A percentile compares a stretch with the other conserved stretches of the same genome.
Conservation (phyloP, 2,797 vertebrate genomes). For the Sebastes nivosus region DNA sequence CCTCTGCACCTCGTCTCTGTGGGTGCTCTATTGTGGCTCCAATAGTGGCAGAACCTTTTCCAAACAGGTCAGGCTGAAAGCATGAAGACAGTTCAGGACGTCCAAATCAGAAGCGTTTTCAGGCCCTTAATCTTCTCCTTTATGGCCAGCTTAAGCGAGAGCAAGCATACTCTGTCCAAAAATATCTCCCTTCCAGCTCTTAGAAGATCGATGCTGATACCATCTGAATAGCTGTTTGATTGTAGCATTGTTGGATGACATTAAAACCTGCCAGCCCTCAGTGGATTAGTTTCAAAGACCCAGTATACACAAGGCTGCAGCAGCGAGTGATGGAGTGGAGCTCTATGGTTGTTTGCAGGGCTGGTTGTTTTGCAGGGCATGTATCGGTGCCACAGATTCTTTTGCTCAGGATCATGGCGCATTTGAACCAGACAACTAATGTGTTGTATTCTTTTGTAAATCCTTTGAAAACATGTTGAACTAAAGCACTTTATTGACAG, state of each 20-base stretch:
- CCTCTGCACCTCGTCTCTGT: not conserved
- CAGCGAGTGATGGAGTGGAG: not conserved
- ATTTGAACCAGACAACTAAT: not conserved
- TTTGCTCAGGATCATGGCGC: not conserved
- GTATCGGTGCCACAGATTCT: not conserved
- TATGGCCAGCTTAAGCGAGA: constrained; percentile 19
- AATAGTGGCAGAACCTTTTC: not conserved
- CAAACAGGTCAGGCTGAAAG: constrained; percentile 34
- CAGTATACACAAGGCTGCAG: constrained; percentile 12
- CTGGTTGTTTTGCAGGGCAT: not conserved
- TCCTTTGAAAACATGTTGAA: not conserved
- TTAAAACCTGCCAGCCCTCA: constrained; percentile 56
- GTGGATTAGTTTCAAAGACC: constrained; percentile 59
- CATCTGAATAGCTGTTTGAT: constrained; percentile 61
- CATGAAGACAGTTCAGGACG: constrained; percentile 20
- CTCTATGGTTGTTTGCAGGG: not conserved
- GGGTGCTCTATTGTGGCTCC: constrained; percentile 10
- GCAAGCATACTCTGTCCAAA: constrained; percentile 16
- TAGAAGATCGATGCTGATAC: constrained; percentile 42
- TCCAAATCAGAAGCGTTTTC: constrained; percentile 19
- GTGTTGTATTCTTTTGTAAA: not conserved
- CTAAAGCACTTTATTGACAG: not conserved
- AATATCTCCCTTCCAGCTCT: constrained; percentile 49
- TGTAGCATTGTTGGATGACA: constrained; percentile 57
- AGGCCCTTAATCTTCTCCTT: constrained; percentile 36